Conservation (phyloP, 2,113 vertebrate genomes). For the Acanthochromis polyacanthus region DNA sequence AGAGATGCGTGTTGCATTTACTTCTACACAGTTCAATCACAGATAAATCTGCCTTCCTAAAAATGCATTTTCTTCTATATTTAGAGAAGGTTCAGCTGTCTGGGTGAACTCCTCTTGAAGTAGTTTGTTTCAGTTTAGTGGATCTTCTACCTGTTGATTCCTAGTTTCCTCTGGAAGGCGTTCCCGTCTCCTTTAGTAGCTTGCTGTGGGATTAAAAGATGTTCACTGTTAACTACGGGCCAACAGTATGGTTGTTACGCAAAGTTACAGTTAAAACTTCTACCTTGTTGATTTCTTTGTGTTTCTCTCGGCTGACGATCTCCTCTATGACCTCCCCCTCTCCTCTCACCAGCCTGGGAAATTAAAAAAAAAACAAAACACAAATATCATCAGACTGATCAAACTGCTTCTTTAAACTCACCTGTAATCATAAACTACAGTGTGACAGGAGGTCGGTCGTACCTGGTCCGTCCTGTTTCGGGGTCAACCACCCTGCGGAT, state of each 20-base stretch:
- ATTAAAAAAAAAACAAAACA: not conserved
- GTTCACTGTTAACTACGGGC: slow-evolving; percentile 2
- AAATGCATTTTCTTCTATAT: not conserved
- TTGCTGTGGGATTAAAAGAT: slow-evolving; percentile 82
- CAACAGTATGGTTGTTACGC: not conserved
- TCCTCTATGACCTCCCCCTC: slow-evolving; percentile 97
- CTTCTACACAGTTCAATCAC: not conserved
- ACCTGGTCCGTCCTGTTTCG: slow-evolving; percentile 94
- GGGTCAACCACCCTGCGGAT: slow-evolving; percentile 93
- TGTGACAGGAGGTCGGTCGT: not conserved
- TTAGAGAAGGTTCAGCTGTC: not conserved
- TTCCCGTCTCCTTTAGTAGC: slow-evolving; percentile 91
- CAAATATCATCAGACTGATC: not conserved
- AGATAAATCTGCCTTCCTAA: not conserved
- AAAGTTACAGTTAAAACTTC: not conserved
- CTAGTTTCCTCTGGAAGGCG: slow-evolving; percentile 90
- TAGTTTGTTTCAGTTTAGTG: not conserved
- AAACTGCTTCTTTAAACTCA: not conserved
- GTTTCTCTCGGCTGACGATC: slow-evolving; percentile 93
- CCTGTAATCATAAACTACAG: not conserved
- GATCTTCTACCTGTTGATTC: slow-evolving; percentile 78
- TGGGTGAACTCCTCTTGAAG: not conserved
- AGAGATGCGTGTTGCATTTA: not conserved
- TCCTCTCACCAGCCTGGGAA: slow-evolving; percentile 92
- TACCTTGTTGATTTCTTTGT: slow-evolving; percentile 98